A percentile compares a stretch with the other conserved stretches of the same genome.
Conservation (phyloP, 2,113 vertebrate species). For the Campylomormyrus tamandua region DNA sequence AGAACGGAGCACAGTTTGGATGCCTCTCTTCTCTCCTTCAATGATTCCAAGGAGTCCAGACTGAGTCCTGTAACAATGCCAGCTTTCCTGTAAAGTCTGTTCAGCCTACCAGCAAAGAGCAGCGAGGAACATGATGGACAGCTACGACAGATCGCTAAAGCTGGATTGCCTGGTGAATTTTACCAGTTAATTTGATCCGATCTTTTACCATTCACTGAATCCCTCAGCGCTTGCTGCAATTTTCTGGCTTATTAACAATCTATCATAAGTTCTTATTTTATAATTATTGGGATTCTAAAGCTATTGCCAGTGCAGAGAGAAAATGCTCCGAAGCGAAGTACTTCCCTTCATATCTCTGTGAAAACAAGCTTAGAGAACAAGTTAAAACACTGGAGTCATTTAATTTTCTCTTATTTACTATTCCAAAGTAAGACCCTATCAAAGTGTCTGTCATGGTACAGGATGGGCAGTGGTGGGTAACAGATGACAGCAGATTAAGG, state of each 20-base stretch:
- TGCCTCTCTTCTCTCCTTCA: neutral
- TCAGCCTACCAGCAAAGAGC: neutral
- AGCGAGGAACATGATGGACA: neutral
- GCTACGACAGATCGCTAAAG: neutral
- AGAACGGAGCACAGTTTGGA: neutral
- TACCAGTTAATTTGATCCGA: neutral
- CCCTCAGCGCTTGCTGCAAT: neutral
- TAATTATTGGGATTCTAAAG: neutral
- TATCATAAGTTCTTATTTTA: neutral
- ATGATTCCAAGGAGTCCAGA: neutral
- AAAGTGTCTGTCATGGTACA: neutral
- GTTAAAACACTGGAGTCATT: neutral
- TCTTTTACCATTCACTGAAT: neutral
- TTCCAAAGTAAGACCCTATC: neutral
- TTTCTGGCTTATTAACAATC: neutral
- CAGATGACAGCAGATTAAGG: neutral
- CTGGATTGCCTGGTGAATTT: neutral
- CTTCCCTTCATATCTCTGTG: neutral
- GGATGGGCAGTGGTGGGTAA: neutral
- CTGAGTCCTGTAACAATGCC: neutral
- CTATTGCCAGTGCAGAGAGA: neutral
- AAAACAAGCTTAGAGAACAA: neutral
- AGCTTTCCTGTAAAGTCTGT: neutral
- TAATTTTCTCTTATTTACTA: neutral
- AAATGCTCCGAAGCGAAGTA: neutral